Base-by-base conservation (phyloP, 2,113 vertebrate genomes). In the Stegastes partitus region DNA sequence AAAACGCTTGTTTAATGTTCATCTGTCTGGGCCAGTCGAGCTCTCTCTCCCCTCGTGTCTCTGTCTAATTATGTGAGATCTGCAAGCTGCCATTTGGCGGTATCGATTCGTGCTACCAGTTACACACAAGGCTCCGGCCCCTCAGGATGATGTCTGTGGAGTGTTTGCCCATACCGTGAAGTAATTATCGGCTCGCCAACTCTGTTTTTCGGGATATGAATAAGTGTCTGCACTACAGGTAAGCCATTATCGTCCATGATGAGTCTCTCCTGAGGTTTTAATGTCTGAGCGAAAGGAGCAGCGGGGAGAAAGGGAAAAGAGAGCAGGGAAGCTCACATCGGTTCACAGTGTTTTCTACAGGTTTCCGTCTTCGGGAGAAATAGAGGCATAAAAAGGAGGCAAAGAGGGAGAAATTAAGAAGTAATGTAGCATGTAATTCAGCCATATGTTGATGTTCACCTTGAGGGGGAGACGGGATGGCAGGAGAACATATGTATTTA, bases 91-190 rank as follows among this genome's bases (percentile, higher is more conserved):
- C 87, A 92, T 93, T 91, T 87, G 88, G 47, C 68, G 51, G 63
- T 90, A 94, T 93, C 14, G 93, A 93, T 94, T 91, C 79, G 70
- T 53, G 28, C 70, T 82, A 85, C 83, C 77, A 79, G 84, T 81
- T 85, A 70, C 79, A 76, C 79, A 85, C 77, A 74, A 83, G 34
- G 62, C 71, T 62, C 44, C 37, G 68, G 75, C 70, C 86, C 79
- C 75, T 83, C 82, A 59, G 83, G 82, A 83, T 64, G 74, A 77
- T 87, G 69, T 86, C 79, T 84, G 63, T 45, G 50, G 87, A 86
- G 78, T 81, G 77, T 92, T 82, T 82, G 47, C 73, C 73, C 58
- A 75, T 84, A 77, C 74, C 63, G 53, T 71, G 77, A 44, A 83
- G 80, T 88, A 78, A 93, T 92, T 90, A 91, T 91, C 65, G 50